A percentile compares a stretch with the other conserved stretches of the same genome.
phyloP scores from a whole-genome alignment of 2,797 vertebrate genomes.

The Lepus townsendii region DNA sequence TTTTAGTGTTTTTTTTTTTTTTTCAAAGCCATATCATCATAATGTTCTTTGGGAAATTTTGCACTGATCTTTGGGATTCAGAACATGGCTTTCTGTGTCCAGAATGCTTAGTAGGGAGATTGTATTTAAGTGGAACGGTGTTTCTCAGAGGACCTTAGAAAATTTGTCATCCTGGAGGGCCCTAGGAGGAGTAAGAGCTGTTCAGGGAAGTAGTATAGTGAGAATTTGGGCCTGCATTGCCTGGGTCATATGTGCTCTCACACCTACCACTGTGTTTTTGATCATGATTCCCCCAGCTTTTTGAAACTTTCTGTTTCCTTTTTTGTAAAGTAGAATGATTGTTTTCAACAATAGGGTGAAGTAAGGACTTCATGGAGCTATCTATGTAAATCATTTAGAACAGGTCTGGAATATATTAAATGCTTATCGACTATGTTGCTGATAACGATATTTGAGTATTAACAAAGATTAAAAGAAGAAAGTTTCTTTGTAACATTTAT shows the following conservation, averaged over 20 bases:
- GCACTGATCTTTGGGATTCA: background rate
- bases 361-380: background rate
- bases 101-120: background rate
- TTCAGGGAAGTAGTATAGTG: background rate
- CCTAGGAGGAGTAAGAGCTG: background rate
- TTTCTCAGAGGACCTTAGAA: background rate
- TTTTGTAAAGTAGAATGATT: background rate
- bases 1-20: background rate
- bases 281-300: background rate
- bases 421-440: background rate
- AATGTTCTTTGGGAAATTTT: slow-evolving; percentile 2
- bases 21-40: slow-evolving; percentile 29
- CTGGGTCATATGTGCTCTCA: background rate
- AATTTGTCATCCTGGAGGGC: background rate
- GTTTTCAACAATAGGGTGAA: background rate
- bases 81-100: slow-evolving; percentile 22
- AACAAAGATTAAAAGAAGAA: background rate
- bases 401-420: background rate
- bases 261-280: background rate
- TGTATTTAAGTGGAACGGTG: background rate
- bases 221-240: background rate
- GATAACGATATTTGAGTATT: background rate
- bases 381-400: slow-evolving; percentile 16
- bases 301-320: background rate
- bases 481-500: background rate